phyloP scores from a whole-genome alignment of 2,888 invertebrate genomes.

The Acronicta alni region DNA sequence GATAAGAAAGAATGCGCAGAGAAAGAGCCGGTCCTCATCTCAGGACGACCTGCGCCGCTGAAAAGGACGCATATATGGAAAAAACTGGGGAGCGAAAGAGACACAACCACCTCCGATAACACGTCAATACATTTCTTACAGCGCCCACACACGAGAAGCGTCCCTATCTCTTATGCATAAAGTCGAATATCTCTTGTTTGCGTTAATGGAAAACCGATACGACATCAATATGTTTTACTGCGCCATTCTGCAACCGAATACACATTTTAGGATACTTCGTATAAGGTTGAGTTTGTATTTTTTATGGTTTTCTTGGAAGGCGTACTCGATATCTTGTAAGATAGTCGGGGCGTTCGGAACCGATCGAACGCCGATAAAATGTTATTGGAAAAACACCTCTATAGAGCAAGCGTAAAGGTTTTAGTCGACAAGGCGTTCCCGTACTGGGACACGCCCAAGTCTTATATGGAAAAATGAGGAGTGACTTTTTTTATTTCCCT shows the following conservation, averaged over 20 bases:
- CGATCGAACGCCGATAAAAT: constrained; percentile 85
- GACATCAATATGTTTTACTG: constrained; percentile 88
- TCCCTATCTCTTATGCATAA: constrained; percentile 60
- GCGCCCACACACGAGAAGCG: constrained; percentile 68
- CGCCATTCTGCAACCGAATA: constrained; percentile 63
- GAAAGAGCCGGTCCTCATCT: constrained; percentile 84
- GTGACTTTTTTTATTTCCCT: constrained; percentile 78
- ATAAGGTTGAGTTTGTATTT: constrained; percentile 72
- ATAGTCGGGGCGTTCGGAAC: constrained; percentile 88
- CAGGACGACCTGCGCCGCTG: constrained; percentile 80
- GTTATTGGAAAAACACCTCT: constrained; percentile 86
- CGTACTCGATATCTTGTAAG: constrained; percentile 88
- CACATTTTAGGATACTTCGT: constrained; percentile 57
- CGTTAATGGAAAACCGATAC: constrained; percentile 88
- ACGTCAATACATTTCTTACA: constrained; percentile 88
- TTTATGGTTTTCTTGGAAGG: constrained; percentile 80
- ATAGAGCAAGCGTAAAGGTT: constrained; percentile 78
- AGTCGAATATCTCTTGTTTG: constrained; percentile 65
- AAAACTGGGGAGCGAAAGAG: constrained; percentile 77
- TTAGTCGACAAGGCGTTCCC: constrained; percentile 80
- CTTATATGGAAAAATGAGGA: constrained; percentile 84
- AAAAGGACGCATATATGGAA: constrained; percentile 82
- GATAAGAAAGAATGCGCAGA: constrained; percentile 87
- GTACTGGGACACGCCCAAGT: constrained; percentile 82
- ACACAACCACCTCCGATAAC: constrained; percentile 86